A percentile compares a stretch with the other conserved stretches of the same genome.
These are phyloP conservation scores for Sebastes schlegelii DNA, from an alignment of 2,113 vertebrate genomes.

Conservation along the genomic window DNA sequence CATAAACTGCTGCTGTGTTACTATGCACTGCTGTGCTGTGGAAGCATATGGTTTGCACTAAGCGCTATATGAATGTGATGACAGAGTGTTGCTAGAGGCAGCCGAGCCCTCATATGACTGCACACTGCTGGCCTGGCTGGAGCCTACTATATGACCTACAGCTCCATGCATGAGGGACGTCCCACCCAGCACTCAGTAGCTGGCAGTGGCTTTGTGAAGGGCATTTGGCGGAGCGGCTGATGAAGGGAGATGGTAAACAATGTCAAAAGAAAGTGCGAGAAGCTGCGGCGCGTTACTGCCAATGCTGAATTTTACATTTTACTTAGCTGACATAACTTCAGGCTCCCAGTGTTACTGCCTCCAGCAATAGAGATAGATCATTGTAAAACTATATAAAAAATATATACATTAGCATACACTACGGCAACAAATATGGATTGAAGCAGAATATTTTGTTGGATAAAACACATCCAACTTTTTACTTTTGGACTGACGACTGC, in stretches of 20 bases:
- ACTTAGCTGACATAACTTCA: neutral
- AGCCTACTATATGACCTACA: constrained; percentile 50
- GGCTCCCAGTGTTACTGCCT: constrained; percentile 14
- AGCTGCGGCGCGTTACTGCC: constrained; percentile 9
- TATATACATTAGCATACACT: neutral
- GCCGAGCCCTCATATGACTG: constrained; percentile 60
- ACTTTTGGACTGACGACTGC: too few species aligned
- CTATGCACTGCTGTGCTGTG: constrained; percentile 44
- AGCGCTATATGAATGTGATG: constrained; percentile 67
- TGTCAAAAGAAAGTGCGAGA: constrained; percentile 24
- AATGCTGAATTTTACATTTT: constrained; percentile 28
- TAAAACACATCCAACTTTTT: too few species aligned
- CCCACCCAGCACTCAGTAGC: constrained; percentile 45
- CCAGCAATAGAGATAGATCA: constrained; percentile 11
- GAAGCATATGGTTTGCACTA: constrained; percentile 72
- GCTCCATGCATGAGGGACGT: constrained; percentile 35
- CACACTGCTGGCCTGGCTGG: constrained; percentile 56
- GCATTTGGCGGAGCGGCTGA: constrained; percentile 17
- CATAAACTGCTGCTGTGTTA: constrained; percentile 74
- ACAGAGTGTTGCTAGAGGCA: constrained; percentile 71
- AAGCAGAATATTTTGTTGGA: too few species aligned
- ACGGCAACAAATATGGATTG: too few species aligned
- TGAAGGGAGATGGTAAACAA: constrained; percentile 29
- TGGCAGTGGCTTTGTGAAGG: constrained; percentile 35
- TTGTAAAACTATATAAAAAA: constrained; percentile 7